Percentiles rank a stretch among this genome's conserved stretches.
Conservation (phyloP, 1,140 invertebrate species). For the Polypedilum vanderplanki region DNA sequence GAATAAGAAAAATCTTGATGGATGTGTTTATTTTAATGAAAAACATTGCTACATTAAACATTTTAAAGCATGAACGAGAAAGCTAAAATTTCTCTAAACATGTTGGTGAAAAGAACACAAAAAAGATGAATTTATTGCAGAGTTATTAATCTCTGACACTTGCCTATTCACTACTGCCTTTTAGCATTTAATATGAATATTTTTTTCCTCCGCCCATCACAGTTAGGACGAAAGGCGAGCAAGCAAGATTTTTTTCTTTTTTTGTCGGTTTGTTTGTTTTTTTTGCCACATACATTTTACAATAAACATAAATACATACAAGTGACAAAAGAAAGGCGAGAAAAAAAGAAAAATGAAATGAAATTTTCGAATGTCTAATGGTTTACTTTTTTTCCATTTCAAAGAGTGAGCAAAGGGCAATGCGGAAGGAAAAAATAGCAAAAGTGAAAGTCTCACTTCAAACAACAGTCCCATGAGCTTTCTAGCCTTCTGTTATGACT, state of each 20-base stretch:
- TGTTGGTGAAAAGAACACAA: not conserved
- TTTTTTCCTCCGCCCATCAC: too few species aligned
- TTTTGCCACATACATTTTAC: too few species aligned
- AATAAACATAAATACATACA: too few species aligned
- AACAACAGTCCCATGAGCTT: not conserved
- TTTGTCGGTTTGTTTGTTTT: too few species aligned
- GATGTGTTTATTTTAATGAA: conserved; percentile 25
- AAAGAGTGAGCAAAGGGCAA: not conserved
- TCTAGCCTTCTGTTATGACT: not conserved
- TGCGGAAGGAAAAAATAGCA: not conserved
- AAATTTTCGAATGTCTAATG: conserved; percentile 19
- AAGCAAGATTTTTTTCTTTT: too few species aligned
- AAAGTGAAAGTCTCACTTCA: not conserved
- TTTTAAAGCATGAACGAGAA: not conserved
- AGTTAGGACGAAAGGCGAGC: too few species aligned
- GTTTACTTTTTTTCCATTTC: conserved; percentile 4
- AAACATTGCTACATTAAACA: conserved; percentile 5
- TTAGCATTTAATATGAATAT: too few species aligned
- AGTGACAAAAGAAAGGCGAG: too few species aligned
- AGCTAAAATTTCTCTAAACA: not conserved
- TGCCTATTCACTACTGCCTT: not conserved
- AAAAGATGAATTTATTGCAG: conserved; percentile 18
- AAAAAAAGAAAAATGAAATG: not conserved
- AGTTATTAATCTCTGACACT: conserved; percentile 28
- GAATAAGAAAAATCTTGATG: not conserved